These are phyloP conservation scores for Megaceryle torquata DNA, from an alignment of 2,113 vertebrate genomes.

Conservation along the genomic window DNA sequence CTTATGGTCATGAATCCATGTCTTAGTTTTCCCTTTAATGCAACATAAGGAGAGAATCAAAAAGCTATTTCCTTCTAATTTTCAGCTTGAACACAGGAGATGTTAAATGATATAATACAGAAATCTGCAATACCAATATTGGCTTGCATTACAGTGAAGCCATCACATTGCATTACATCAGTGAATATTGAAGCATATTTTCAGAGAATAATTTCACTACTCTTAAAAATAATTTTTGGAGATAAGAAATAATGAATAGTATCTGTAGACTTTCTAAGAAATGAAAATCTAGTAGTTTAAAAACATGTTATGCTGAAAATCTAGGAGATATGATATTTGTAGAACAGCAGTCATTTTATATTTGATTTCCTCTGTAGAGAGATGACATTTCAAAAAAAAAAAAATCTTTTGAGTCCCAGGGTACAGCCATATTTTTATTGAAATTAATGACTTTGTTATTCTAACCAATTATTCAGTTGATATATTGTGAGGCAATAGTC, in stretches of 20 bases:
- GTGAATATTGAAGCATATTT: background rate
- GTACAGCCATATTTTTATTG: background rate
- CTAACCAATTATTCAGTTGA: background rate
- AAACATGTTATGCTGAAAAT: background rate
- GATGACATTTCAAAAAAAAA: background rate
- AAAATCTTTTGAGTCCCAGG: background rate
- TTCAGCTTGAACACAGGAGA: background rate
- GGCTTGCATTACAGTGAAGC: background rate
- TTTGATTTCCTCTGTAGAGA: background rate
- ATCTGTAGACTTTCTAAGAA: background rate
- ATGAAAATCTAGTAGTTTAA: background rate
- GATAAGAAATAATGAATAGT: background rate
- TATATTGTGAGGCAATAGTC: background rate
- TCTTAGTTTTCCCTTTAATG: background rate
- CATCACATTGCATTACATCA: background rate
- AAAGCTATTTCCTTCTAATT: constrained; percentile 5
- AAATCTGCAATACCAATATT: background rate
- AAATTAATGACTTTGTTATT: background rate
- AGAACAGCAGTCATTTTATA: background rate
- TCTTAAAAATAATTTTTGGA: background rate
- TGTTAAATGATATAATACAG: background rate
- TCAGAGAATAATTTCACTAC: background rate
- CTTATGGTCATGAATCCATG: background rate
- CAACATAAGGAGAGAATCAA: background rate
- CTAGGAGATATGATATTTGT: background rate